Evolutionary conservation across 2,797 vertebrate species (phyloP), one percentile per base, ranked within the genome.

Genomic region (Syndactyla subalaris): DNA sequence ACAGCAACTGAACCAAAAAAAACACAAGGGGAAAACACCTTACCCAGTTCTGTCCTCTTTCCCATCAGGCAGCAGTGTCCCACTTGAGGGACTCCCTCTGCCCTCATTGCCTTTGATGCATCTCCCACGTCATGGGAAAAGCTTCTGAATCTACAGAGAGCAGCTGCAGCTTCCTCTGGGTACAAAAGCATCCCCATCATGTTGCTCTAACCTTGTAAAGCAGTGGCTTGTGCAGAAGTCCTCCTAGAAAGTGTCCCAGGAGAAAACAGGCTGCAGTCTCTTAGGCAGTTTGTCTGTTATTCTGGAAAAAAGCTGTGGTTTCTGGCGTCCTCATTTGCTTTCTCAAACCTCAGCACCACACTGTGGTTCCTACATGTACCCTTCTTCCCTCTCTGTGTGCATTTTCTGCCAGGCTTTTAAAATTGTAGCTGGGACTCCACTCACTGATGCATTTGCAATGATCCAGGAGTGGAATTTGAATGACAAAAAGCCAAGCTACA

Each of bases 381-480:
- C 48, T 54, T 84, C n/a, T 85, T 90, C 82, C n/a, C 63, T 79
- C 41, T 65, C 49, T 5, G 4, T 1, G 0, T 68, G 36, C 2
- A 0, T 86, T 92, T 92, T 85, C 72, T 94, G 70, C 26, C 51
- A 85, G 61, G 54, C 54, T 93, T 88, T 85, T 80, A 20, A 85
- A 91, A 76, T 30, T 66, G 29, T 61, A 66, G 32, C 65, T 81
- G 72, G 54, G 52, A 17, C 65, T 95, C 38, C 24, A 11, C 68
- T 57, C 78, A 32, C 73, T 93, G 88, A 54, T 89, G 57, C 20
- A 12, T 89, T 88, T 21, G 29, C 58, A 75, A 2, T 54, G 63
- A 85, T 90, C 32, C 48, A 26, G 62, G 92, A 92, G 52, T 88
- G 65, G 62, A 96, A 94, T 95, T 88, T 88, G 82, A 96, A 96